Evolutionary conservation across 2,113 vertebrate genomes (phyloP).

Genomic region (Sinocyclocheilus grahami): DNA sequence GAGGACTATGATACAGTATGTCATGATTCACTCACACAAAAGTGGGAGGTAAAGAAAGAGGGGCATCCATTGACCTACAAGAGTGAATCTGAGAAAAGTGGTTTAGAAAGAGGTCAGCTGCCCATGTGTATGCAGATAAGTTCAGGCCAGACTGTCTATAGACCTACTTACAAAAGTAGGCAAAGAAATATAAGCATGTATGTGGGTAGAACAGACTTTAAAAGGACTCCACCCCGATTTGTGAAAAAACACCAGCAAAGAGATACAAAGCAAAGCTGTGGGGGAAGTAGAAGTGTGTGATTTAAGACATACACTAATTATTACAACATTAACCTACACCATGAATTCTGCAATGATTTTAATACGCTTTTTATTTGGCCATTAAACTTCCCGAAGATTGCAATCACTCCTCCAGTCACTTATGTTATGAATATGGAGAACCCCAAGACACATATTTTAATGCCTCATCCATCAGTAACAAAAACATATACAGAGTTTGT

Average conservation of each 20-base stretch:
- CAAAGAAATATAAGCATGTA: background rate
- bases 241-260: background rate
- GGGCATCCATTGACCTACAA: background rate
- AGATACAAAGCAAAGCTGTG: background rate
- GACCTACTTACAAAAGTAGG: constrained; percentile 28
- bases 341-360: background rate
- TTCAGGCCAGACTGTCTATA: constrained; percentile 39
- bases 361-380: background rate
- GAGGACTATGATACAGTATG: background rate
- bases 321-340: background rate
- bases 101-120: background rate
- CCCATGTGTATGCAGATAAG: background rate
- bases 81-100: constrained; percentile 2
- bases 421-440: background rate
- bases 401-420: background rate
- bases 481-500: too few relatives aligned
- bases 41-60: background rate
- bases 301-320: background rate
- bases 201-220: background rate
- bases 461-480: background rate
- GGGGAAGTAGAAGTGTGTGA: background rate
- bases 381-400: background rate
- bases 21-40: background rate
- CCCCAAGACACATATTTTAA: background rate
- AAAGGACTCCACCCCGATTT: background rate